Percentiles rank a stretch among this genome's conserved stretches.
These are phyloP conservation scores for Actinia equina DNA, from an alignment of 64 coral and sea anemone genomes.

Conservation along the genomic window DNA sequence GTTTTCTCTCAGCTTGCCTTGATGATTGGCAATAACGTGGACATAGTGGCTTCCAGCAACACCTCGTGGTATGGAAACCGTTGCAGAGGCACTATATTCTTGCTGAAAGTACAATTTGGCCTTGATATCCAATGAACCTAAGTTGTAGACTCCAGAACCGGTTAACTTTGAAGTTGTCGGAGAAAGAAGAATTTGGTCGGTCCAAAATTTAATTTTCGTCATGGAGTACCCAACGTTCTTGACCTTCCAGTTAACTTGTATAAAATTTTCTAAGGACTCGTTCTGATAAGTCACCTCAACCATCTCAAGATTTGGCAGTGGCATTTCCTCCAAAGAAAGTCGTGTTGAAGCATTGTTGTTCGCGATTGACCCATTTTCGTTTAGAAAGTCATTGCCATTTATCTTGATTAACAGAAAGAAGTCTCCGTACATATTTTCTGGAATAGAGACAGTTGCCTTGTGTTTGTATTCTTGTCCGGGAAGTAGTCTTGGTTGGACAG, in stretches of 20 bases:
- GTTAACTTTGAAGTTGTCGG: neutral
- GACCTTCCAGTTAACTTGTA: slow-evolving; percentile 48
- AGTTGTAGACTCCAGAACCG: slow-evolving; percentile 23
- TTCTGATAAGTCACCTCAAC: slow-evolving; percentile 37
- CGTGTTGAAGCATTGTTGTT: slow-evolving; percentile 37
- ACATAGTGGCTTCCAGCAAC: slow-evolving; percentile 60
- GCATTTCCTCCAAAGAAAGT: neutral
- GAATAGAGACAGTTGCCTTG: slow-evolving; percentile 23
- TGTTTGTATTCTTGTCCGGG: slow-evolving; percentile 39
- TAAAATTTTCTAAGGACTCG: slow-evolving; percentile 30
- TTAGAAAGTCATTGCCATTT: slow-evolving; percentile 19
- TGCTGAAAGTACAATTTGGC: slow-evolving; percentile 52
- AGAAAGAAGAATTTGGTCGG: slow-evolving; percentile 50
- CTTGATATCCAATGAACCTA: slow-evolving; percentile 17
- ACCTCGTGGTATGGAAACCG: slow-evolving; percentile 31
- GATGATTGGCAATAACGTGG: slow-evolving; percentile 1
- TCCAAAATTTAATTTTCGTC: slow-evolving; percentile 26
- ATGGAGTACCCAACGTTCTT: slow-evolving; percentile 53
- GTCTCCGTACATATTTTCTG: slow-evolving; percentile 18
- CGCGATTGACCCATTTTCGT: slow-evolving; percentile 6
- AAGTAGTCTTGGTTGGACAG: neutral
- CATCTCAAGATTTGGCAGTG: slow-evolving; percentile 40
- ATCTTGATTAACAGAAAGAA: slow-evolving; percentile 58
- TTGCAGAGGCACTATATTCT: slow-evolving; percentile 49
- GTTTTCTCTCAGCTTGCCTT: neutral